These are phyloP conservation scores for Struthio camelus DNA, from an alignment of 2,113 vertebrate genomes.

Conservation along the genomic window DNA sequence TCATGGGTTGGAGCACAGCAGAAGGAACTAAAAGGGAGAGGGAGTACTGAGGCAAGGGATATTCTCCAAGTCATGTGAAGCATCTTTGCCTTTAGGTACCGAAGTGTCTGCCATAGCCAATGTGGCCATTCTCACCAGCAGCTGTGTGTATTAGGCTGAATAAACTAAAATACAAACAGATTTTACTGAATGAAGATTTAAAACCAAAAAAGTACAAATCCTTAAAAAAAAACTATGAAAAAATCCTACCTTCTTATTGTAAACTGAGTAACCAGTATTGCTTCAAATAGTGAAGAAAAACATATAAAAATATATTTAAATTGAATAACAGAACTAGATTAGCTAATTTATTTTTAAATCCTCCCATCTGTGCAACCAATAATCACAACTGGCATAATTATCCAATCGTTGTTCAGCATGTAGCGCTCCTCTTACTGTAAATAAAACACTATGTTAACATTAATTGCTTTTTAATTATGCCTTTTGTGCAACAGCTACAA, in stretches of 20 bases:
- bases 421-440: constrained; percentile 43
- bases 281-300: neutral
- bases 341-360: constrained; percentile 31
- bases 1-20: neutral
- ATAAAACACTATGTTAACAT: constrained; percentile 50
- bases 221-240: neutral
- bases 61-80: neutral
- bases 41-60: neutral
- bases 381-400: constrained; percentile 39
- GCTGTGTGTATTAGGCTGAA: neutral
- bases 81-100: neutral
- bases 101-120: neutral
- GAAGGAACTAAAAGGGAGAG: neutral
- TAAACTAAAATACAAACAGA: neutral
- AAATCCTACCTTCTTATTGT: neutral
- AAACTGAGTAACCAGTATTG: neutral
- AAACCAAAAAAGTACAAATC: rapidly evolving
- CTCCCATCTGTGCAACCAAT: constrained; percentile 43
- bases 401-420: constrained; percentile 25
- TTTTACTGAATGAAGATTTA: neutral
- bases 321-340: constrained; percentile 15
- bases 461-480: constrained; percentile 29
- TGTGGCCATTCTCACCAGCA: neutral
- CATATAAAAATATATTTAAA: constrained; percentile 1
- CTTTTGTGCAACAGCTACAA: neutral